Percentiles rank a stretch among this genome's conserved stretches.
These are phyloP conservation scores for Mesoligia furuncula DNA, from an alignment of 2,888 invertebrate species.

Conservation along the genomic window DNA sequence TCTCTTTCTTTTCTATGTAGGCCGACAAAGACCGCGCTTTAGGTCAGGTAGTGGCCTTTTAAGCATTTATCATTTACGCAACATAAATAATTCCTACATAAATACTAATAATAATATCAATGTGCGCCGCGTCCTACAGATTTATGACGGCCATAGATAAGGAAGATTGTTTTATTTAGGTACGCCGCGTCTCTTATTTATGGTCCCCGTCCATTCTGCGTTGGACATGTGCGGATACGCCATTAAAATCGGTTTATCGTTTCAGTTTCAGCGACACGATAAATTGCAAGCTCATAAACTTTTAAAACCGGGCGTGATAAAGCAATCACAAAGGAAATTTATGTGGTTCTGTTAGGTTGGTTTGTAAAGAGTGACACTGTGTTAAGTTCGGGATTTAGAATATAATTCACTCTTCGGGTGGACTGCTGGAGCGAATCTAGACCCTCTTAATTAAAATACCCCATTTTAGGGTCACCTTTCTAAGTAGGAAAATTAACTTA, in stretches of 20 bases:
- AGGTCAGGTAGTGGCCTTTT: no score
- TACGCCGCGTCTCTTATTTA: constrained; percentile 43
- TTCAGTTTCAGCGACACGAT: constrained; percentile 45
- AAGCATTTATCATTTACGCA: constrained; percentile 23
- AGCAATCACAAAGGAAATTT: constrained; percentile 26
- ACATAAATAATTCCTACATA: constrained; percentile 33
- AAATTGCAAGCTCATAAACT: constrained; percentile 51
- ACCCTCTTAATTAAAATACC: background rate
- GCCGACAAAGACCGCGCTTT: no score
- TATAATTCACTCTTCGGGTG: background rate
- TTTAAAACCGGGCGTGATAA: constrained; percentile 34
- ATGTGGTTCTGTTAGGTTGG: background rate
- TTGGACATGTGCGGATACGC: constrained; percentile 50
- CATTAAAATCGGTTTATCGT: constrained; percentile 60
- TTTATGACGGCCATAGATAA: constrained; percentile 57
- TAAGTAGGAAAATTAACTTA: no score
- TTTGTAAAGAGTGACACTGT: background rate
- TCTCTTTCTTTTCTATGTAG: no score
- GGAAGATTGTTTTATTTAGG: constrained; percentile 53
- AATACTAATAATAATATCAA: constrained; percentile 51
- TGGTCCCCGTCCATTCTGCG: constrained; percentile 36
- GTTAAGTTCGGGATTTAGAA: background rate
- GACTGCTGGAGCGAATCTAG: background rate
- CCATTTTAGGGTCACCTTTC: no score
- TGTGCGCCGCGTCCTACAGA: constrained; percentile 47